Base-by-base conservation (phyloP, 1,140 invertebrate genomes). In the Diabrotica virgifera region DNA sequence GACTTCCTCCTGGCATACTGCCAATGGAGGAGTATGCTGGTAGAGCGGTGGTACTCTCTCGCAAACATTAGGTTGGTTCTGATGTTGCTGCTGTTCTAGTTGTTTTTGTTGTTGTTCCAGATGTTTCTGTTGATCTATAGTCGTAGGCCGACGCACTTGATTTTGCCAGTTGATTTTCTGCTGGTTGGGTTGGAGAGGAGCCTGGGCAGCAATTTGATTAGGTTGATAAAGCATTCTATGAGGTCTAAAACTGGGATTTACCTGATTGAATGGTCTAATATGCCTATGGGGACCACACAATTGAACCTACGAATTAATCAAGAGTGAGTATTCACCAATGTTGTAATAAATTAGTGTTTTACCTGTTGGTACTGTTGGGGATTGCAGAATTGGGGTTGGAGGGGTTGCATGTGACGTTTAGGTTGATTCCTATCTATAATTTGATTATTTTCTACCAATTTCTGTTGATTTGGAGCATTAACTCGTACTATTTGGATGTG, bases 11-110 rank as follows among this genome's bases (percentile, higher is more conserved):
- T 85, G 76, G 86, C 85, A 86, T n/a, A 84, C 79, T 65, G 85
- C 75, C 67, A 84, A 76, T 53, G 81, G 80, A 75, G 87, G 82
- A 73, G 83, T 82, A 72, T 89, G 87, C 69, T 89, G 89, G 71
- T 90, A 88, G 54, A 90, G 75, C 0, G 89, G 88, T 13, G 89
- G 88, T 5, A 90, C 89, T 60, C 89, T 83, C 63, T 90, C 85
- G 69, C 86, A 88, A 72, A 82, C 60, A 38, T 71, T 73, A 6
- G 64, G 9, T 55, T 69, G 66, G 40, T 55, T 66, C 63, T 74
- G 72, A 58, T 71, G 74, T 58, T 76, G 74, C 37, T 72, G 68
- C 36, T 62, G 62, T 66, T 67, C 53, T 24, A 64, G 57, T 38
- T 65, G 68, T 52, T 56, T 54, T 36, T 62, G 57, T 12, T 66